Evolutionary conservation across 2,797 vertebrate genomes (phyloP).

Genomic region (Hyperoplus immaculatus): DNA sequence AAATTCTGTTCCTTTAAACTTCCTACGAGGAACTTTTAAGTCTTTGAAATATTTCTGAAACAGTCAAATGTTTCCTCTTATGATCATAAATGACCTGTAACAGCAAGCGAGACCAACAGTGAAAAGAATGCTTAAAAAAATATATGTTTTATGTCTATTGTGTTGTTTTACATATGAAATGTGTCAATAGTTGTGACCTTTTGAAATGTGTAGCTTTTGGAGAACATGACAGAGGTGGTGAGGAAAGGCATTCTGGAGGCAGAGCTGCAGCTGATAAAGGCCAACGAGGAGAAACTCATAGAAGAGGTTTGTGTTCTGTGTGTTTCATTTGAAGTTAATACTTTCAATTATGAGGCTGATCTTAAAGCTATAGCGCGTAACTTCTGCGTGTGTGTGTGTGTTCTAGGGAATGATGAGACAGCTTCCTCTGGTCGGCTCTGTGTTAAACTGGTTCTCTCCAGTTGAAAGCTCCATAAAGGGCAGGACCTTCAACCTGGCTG

Average conservation of each 20-base stretch:
- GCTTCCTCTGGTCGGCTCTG: constrained; percentile 94
- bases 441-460: constrained; percentile 98
- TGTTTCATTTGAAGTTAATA: background rate
- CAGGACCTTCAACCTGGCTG: constrained; percentile 93
- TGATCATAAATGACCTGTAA: no score
- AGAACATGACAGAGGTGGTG: constrained; percentile 98
- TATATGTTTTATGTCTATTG: background rate
- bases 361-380: background rate
- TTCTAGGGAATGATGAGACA: constrained; percentile 94
- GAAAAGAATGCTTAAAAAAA: no score
- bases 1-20: background rate
- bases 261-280: constrained; percentile 92
- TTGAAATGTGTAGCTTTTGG: constrained; percentile 87
- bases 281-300: constrained; percentile 93
- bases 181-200: background rate
- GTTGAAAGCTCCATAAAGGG: constrained; percentile 92
- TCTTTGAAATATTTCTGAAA: no score
- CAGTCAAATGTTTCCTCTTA: no score
- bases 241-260: constrained; percentile 96
- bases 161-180: background rate
- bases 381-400: constrained; percentile 62
- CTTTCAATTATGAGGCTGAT: background rate
- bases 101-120: no score
- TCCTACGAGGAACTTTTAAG: no score
- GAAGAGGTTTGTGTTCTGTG: constrained; percentile 88